Percentiles rank a stretch among this genome's conserved stretches.
Conservation (phyloP, 1,140 invertebrate species). For the Bombus fervidus region DNA sequence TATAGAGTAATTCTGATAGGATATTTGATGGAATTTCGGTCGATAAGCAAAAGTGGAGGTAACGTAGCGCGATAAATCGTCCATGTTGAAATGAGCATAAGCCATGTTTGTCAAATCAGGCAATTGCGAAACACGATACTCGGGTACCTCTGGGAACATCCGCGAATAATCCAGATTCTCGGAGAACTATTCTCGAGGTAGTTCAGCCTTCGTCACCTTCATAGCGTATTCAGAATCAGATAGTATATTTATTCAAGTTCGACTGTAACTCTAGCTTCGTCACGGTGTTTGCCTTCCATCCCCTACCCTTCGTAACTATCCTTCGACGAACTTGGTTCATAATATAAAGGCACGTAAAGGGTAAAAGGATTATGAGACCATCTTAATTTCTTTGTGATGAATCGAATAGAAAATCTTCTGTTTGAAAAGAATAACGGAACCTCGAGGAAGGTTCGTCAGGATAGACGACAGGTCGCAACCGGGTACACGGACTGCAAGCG, state of each 20-base stretch:
- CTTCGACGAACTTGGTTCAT: constrained; percentile 55
- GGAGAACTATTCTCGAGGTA: neutral
- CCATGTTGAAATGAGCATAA: neutral
- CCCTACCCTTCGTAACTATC: constrained; percentile 12
- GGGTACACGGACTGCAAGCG: neutral
- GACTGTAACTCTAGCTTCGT: constrained; percentile 42
- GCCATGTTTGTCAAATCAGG: neutral
- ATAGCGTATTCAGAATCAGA: constrained; percentile 20
- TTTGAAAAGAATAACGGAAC: neutral
- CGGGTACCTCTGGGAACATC: neutral
- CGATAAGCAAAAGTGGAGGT: neutral
- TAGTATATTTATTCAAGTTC: constrained; percentile 38
- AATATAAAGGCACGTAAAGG: constrained; percentile 44
- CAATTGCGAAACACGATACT: neutral
- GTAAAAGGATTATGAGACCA: constrained; percentile 36
- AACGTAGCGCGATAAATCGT: neutral
- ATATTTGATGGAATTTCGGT: neutral
- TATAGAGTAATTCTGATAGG: neutral
- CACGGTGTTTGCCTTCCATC: constrained; percentile 32
- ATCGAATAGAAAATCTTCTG: too few relatives aligned
- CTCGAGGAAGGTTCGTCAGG: too few relatives aligned
- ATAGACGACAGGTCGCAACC: neutral
- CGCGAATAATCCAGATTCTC: constrained; percentile 11
- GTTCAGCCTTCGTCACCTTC: constrained; percentile 7
- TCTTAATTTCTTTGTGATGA: neutral